A percentile compares a stretch with the other conserved stretches of the same genome.
phyloP scores from a whole-genome alignment of 1,140 invertebrate genomes.

The Drosophila setifemur region DNA sequence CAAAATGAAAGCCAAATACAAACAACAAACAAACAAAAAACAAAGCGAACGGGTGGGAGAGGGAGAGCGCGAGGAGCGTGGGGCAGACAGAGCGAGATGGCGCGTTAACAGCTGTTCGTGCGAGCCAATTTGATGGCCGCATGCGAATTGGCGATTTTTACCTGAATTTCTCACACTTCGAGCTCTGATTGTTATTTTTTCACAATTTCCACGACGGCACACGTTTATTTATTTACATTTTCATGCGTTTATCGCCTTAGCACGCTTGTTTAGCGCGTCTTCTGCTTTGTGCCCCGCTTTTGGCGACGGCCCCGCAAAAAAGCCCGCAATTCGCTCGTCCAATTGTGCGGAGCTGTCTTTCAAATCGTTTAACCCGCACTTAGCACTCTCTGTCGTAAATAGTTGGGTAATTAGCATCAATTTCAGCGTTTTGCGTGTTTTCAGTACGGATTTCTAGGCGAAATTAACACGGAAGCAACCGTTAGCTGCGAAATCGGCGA shows the following conservation, averaged over 20 bases:
- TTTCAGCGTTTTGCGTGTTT: constrained; percentile 18
- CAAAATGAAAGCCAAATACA: not conserved
- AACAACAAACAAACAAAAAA: constrained; percentile 20
- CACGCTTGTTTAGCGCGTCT: constrained; percentile 50
- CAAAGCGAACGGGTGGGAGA: constrained; percentile 25
- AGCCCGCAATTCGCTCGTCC: constrained; percentile 7
- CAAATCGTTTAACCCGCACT: not conserved
- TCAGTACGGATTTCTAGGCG: constrained; percentile 3
- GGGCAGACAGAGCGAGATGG: constrained; percentile 27
- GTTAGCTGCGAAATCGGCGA: constrained; percentile 20
- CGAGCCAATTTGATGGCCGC: constrained; percentile 20
- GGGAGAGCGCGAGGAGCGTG: not conserved
- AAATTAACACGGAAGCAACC: constrained; percentile 5
- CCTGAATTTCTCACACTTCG: constrained; percentile 20
- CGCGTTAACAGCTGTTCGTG: constrained; percentile 61
- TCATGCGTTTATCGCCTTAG: constrained; percentile 24
- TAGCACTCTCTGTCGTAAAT: not conserved
- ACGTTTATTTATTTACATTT: constrained; percentile 67
- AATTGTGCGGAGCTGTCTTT: not conserved
- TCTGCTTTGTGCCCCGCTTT: constrained; percentile 55
- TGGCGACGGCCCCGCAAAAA: constrained; percentile 19
- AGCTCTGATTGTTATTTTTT: constrained; percentile 6
- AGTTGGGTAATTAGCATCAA: constrained; percentile 5
- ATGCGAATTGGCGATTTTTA: constrained; percentile 23
- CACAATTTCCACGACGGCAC: constrained; percentile 10